Conservation (phyloP, 64 coral and sea anemone genomes). For the Montipora sp. region DNA sequence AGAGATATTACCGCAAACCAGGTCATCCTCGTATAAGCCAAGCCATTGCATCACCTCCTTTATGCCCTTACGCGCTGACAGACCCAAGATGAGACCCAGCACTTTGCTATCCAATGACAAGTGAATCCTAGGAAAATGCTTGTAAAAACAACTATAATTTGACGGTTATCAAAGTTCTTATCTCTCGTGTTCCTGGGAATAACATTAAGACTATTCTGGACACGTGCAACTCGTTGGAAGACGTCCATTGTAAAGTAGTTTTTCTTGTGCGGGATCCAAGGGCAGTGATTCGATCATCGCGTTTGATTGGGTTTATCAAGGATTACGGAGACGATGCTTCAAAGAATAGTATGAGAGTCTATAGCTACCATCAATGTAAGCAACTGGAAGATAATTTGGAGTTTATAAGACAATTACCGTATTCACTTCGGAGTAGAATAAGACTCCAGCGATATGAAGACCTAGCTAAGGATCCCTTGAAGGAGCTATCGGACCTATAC, state of each 20-base stretch:
- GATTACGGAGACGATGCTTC: not conserved
- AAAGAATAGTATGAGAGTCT: not conserved
- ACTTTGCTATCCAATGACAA: conserved; percentile 25
- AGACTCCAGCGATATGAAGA: conserved; percentile 30
- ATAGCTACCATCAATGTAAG: conserved; percentile 34
- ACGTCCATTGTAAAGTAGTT: not conserved
- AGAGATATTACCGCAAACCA: conserved; percentile 28
- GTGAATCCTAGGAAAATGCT: not conserved
- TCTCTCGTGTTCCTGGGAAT: not conserved
- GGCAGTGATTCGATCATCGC: conserved; percentile 2
- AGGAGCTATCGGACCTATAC: conserved; percentile 8
- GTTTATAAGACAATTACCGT: conserved; percentile 16
- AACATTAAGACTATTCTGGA: not conserved
- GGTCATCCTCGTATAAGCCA: conserved; percentile 37
- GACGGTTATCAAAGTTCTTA: conserved; percentile 28
- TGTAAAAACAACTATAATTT: conserved; percentile 9
- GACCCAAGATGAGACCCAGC: conserved; percentile 18
- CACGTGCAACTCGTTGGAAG: not conserved
- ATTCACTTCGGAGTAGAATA: conserved; percentile 1
- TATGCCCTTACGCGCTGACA: conserved; percentile 13
- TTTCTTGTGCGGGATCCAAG: not conserved
- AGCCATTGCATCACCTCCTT: conserved; percentile 36
- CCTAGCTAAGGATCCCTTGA: conserved; percentile 9
- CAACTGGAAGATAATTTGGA: conserved; percentile 37
- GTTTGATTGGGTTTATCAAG: not conserved